These are phyloP conservation scores for Serripes groenlandicus DNA, from an alignment of 2,888 invertebrate genomes.

Conservation along the genomic window DNA sequence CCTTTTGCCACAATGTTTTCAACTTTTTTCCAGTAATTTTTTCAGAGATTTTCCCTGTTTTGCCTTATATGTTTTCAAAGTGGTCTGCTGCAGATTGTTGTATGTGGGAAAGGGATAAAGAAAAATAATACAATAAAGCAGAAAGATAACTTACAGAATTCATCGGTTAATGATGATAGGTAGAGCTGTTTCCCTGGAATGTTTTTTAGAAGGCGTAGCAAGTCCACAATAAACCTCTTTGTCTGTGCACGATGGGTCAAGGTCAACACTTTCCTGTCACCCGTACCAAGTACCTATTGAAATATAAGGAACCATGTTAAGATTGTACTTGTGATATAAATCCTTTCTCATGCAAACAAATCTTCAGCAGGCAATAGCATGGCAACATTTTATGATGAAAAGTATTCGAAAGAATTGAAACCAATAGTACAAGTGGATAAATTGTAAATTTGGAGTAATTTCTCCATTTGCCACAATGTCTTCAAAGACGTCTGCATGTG, in stretches of 20 bases:
- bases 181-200: conserved; percentile 92
- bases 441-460: neutral
- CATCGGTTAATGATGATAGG: conserved; percentile 91
- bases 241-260: conserved; percentile 94
- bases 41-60: neutral
- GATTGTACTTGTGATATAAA: too few relatives aligned
- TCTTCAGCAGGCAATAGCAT: too few relatives aligned
- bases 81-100: neutral
- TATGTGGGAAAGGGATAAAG: neutral
- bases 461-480: neutral
- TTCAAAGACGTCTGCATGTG: neutral
- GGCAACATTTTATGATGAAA: too few relatives aligned
- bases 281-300: conserved; percentile 94
- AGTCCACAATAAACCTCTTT: conserved; percentile 94
- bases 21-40: neutral
- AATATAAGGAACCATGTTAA: too few relatives aligned
- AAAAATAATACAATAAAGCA: conserved; percentile 4
- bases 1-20: neutral
- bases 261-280: conserved; percentile 94
- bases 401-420: too few relatives aligned
- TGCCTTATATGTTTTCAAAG: neutral
- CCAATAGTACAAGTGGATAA: too few relatives aligned
- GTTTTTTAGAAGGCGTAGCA: conserved; percentile 94
- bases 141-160: conserved; percentile 87
- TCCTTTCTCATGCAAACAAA: too few relatives aligned